Evolutionary conservation across 2,888 invertebrate species (phyloP), one percentile per base, ranked within the genome.

Genomic region (Scaeva pyrastri): DNA sequence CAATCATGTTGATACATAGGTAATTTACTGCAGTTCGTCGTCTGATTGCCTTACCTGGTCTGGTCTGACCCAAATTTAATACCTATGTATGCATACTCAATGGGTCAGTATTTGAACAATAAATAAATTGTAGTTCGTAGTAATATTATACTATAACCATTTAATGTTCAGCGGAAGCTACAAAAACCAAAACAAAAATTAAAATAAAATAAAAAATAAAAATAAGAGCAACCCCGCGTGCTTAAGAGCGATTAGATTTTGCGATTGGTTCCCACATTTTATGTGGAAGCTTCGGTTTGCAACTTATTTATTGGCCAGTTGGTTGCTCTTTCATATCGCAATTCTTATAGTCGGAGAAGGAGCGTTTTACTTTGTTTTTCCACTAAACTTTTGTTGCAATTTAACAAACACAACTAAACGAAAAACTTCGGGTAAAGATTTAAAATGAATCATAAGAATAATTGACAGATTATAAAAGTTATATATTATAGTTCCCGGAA

Each of bases 191-290:
- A n/a, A 48, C 41, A 71, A 16, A 41, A 48, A 19, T 41, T n/a
- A n/a, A n/a, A n/a, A 31, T 48, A 64, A 31, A 50, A 31, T 48
- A 3, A 55, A 12, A 39, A 23, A 62, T 64, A 23, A 16, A 41
- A 21, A 50, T 50, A 26, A 74, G 50, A 21, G 14, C 8, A 41
- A 73, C 52, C 56, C 19, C 43, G 56, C 73, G 36, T 56, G 77
- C 31, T 77, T n/a, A 39, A 3, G 23, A 77, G 81, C 50, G 77
- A 82, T 86, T 78, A 78, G 77, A 78, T 82, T 77, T 60, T 39
- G 74, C 73, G 82, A 86, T 86, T 82, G 82, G 82, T 86, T 86
- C 82, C 64, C 82, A 86, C 82, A 86, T 66, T 74, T 45, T 48
- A 52, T 77, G 64, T 45, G 50, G 55, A 62, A 31, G 45, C 26